Evolutionary conservation across 1,140 invertebrate genomes (phyloP).

Genomic region (Drosophila bipectinata): DNA sequence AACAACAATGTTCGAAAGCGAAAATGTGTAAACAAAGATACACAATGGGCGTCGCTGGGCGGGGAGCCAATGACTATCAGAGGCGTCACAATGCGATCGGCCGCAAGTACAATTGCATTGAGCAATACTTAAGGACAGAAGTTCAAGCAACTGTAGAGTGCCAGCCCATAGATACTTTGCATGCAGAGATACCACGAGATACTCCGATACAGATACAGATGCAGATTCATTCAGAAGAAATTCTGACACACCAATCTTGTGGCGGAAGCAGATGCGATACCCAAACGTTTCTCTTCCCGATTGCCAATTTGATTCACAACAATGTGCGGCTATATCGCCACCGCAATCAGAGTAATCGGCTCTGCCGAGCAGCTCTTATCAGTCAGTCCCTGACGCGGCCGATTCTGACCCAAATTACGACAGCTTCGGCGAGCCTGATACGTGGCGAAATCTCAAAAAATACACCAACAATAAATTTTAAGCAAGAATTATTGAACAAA

Average conservation of each 20-base stretch:
- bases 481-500: constrained; percentile 79
- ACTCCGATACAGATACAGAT: neutral
- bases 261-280: constrained; percentile 16
- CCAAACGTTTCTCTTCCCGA: constrained; percentile 23
- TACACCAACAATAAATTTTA: constrained; percentile 59
- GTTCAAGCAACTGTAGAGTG: constrained; percentile 75
- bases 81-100: constrained; percentile 52
- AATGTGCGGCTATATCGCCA: constrained; percentile 20
- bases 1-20: constrained; percentile 35
- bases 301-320: constrained; percentile 51
- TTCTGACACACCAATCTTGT: constrained; percentile 4
- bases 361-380: constrained; percentile 50
- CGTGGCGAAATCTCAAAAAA: constrained; percentile 67
- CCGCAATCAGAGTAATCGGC: constrained; percentile 31
- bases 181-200: constrained; percentile 1
- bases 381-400: constrained; percentile 61
- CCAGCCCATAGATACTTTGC: constrained; percentile 26
- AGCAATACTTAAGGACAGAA: constrained; percentile 73
- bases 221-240: constrained; percentile 34
- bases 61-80: constrained; percentile 24
- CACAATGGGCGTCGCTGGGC: constrained; percentile 43
- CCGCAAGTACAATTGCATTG: constrained; percentile 38
- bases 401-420: constrained; percentile 77
- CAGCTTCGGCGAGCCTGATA: constrained; percentile 59
- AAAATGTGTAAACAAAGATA: constrained; percentile 61